Conservation (phyloP, 1,140 invertebrate species). For the Hyles vespertilio region DNA sequence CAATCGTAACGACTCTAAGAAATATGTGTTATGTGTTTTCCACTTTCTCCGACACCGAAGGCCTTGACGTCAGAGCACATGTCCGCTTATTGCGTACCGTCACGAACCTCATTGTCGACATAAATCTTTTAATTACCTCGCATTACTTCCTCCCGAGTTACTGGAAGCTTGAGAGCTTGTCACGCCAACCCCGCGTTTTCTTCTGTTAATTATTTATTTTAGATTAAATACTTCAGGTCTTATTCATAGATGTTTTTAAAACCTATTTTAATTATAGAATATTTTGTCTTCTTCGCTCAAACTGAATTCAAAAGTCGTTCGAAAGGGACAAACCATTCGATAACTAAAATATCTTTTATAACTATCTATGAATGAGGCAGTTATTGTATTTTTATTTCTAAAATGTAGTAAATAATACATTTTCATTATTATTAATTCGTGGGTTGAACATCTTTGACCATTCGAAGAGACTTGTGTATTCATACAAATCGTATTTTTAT, state of each 20-base stretch:
- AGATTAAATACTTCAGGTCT: not conserved
- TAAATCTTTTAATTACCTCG: slow-evolving; percentile 6
- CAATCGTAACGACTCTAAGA: not conserved
- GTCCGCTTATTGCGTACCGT: slow-evolving; percentile 4
- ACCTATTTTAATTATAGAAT: not conserved
- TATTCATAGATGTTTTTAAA: not conserved
- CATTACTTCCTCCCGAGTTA: slow-evolving; percentile 2
- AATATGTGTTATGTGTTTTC: not conserved
- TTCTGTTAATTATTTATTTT: slow-evolving; percentile 6
- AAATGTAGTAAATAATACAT: too few species aligned
- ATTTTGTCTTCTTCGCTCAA: not conserved
- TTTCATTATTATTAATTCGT: too few species aligned
- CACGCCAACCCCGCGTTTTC: slow-evolving; percentile 3
- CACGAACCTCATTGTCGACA: slow-evolving; percentile 4
- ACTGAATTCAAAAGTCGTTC: not conserved
- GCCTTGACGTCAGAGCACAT: not conserved
- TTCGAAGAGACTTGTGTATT: too few species aligned
- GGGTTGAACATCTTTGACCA: too few species aligned
- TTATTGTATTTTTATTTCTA: too few species aligned
- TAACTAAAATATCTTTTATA: too few species aligned
- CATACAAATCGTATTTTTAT: too few species aligned
- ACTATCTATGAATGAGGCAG: too few species aligned
- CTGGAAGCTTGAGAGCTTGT: slow-evolving; percentile 2
- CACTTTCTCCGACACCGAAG: not conserved
- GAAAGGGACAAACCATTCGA: too few species aligned